Evolutionary conservation across 2,113 vertebrate genomes (phyloP).

Genomic region (Leuciscus idus): DNA sequence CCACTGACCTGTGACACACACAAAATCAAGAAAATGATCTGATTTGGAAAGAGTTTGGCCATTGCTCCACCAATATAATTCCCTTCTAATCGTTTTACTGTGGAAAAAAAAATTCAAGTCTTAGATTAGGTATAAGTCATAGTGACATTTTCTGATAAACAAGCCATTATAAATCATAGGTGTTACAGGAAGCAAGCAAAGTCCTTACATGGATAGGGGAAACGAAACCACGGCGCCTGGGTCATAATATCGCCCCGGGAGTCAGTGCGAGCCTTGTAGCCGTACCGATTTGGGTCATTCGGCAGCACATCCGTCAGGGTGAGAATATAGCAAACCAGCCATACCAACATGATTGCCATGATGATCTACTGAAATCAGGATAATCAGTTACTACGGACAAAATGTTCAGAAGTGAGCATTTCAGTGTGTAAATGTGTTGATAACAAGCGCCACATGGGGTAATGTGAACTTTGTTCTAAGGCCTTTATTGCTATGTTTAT

Average conservation of each 20-base stretch:
- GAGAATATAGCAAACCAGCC: constrained; percentile 93
- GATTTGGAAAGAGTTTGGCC: not conserved
- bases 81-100: constrained; percentile 1
- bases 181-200: not conserved
- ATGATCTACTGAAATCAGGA: constrained; percentile 82
- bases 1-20: constrained; percentile 86
- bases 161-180: not conserved
- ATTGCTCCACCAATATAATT: not conserved
- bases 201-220: constrained; percentile 93
- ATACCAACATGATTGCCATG: constrained; percentile 89
- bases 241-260: constrained; percentile 91
- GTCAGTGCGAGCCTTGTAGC: constrained; percentile 90
- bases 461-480: constrained; percentile 14
- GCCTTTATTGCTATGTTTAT: constrained; percentile 14
- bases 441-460: not conserved
- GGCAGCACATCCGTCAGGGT: constrained; percentile 84
- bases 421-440: not conserved
- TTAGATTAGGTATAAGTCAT: constrained; percentile 6
- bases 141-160: constrained; percentile 8
- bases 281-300: constrained; percentile 75
- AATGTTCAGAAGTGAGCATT: constrained; percentile 22
- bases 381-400: constrained; percentile 2
- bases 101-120: not conserved
- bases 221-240: constrained; percentile 88
- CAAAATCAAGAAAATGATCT: not conserved